These are phyloP conservation scores for Drosophila ercepeae DNA, from an alignment of 1,140 invertebrate species.

Conservation along the genomic window DNA sequence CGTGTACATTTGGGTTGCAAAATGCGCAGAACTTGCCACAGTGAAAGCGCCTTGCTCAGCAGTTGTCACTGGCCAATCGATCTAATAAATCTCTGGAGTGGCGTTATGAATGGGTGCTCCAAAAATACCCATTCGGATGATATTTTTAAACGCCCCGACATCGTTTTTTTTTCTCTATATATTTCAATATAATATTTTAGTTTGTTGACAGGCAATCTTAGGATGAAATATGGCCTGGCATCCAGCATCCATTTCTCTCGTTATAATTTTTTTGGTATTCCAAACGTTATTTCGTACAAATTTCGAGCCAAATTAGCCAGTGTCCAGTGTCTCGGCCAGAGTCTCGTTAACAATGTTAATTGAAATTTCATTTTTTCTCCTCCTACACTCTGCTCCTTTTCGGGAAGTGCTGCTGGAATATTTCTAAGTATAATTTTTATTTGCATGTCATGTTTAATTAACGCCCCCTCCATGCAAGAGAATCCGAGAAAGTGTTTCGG, in stretches of 20 bases:
- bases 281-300: constrained; percentile 13
- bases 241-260: neutral
- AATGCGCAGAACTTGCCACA: constrained; percentile 25
- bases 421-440: constrained; percentile 74
- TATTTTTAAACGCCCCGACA: constrained; percentile 35
- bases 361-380: constrained; percentile 32
- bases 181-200: neutral
- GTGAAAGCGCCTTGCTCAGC: constrained; percentile 23
- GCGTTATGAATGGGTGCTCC: constrained; percentile 40
- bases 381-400: neutral
- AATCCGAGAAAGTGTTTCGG: constrained; percentile 27
- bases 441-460: constrained; percentile 81
- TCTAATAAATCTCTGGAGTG: constrained; percentile 45
- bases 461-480: constrained; percentile 58
- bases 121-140: constrained; percentile 21
- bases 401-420: constrained; percentile 42
- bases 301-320: constrained; percentile 37
- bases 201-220: constrained; percentile 45
- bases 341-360: constrained; percentile 45
- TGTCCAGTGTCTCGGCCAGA: constrained; percentile 7
- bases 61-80: constrained; percentile 47
- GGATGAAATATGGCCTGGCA: constrained; percentile 37
- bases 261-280: constrained; percentile 25
- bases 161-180: neutral
- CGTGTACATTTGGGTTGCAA: constrained; percentile 30